These are phyloP conservation scores for Creontiades dilutus DNA, from an alignment of 2,888 invertebrate species.

Conservation along the genomic window DNA sequence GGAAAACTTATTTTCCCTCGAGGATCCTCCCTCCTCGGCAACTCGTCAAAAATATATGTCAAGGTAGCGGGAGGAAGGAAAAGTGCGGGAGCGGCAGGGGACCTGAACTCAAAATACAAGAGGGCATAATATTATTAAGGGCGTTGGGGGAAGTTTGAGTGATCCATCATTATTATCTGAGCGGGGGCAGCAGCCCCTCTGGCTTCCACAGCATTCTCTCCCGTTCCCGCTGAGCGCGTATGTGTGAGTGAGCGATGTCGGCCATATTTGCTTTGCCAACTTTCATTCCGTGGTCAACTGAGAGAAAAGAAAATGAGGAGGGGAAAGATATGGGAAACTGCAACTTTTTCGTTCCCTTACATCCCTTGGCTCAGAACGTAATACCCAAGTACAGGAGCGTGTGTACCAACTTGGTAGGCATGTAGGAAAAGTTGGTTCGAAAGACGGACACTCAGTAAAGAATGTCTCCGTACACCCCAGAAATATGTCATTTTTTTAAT, in stretches of 20 bases:
- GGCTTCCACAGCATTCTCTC: conserved; percentile 16
- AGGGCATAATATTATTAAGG: conserved; percentile 76
- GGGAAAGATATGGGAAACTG: neutral
- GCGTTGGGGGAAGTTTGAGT: conserved; percentile 74
- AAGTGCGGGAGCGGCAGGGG: conserved; percentile 57
- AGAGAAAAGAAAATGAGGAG: conserved; percentile 49
- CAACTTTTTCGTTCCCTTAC: neutral
- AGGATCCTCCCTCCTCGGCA: conserved; percentile 13
- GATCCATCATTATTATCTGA: conserved; percentile 76
- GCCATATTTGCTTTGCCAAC: conserved; percentile 74
- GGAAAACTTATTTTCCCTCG: conserved; percentile 63
- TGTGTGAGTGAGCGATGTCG: conserved; percentile 56
- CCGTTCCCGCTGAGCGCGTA: conserved; percentile 33
- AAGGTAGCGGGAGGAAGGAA: conserved; percentile 69
- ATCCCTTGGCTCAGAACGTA: neutral
- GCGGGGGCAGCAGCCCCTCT: conserved; percentile 69
- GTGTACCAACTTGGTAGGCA: no score
- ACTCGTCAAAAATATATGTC: conserved; percentile 71
- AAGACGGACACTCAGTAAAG: no score
- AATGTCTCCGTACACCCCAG: no score
- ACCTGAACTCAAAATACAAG: conserved; percentile 72
- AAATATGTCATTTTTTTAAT: no score
- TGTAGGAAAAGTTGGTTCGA: no score
- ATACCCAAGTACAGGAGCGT: no score
- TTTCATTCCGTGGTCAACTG: conserved; percentile 65